These are phyloP conservation scores for Drosophila mercatorum DNA, from an alignment of 2,888 invertebrate genomes.

Conservation along the genomic window DNA sequence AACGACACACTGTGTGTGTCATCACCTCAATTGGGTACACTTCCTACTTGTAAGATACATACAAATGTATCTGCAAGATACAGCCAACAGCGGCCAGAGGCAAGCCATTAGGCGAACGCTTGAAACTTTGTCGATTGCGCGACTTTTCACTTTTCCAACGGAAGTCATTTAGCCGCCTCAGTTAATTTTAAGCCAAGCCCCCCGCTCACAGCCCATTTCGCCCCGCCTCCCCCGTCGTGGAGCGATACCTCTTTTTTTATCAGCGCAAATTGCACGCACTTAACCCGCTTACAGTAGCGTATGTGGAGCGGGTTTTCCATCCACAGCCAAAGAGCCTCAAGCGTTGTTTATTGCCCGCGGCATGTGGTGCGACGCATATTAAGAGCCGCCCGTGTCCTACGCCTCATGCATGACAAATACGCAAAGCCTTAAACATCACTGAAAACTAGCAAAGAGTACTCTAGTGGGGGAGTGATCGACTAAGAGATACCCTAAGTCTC, in stretches of 20 bases:
- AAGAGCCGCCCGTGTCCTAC: constrained; percentile 63
- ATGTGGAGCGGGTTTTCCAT: constrained; percentile 67
- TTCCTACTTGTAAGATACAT: constrained; percentile 81
- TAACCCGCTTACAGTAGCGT: constrained; percentile 76
- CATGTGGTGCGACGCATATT: constrained; percentile 60
- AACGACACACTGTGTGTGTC: constrained; percentile 69
- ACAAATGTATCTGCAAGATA: constrained; percentile 65
- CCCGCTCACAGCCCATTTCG: neutral
- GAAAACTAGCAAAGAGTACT: neutral
- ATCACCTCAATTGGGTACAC: constrained; percentile 83
- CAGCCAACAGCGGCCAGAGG: constrained; percentile 24
- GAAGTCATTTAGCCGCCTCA: constrained; percentile 69
- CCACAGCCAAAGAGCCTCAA: constrained; percentile 33
- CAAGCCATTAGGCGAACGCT: constrained; percentile 62
- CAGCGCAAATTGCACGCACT: constrained; percentile 79
- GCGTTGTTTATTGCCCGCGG: constrained; percentile 56
- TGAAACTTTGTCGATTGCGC: constrained; percentile 41
- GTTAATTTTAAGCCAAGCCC: constrained; percentile 39
- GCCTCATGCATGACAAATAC: constrained; percentile 57
- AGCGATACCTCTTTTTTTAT: constrained; percentile 51
- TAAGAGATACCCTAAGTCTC: neutral
- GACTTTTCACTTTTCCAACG: constrained; percentile 74
- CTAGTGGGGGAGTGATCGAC: neutral
- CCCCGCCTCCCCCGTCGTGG: constrained; percentile 9
- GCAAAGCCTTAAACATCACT: constrained; percentile 21